Percentiles rank a stretch among this genome's conserved stretches.
Evolutionary conservation across 2,888 invertebrate genomes (phyloP).

Genomic region (Noctua janthe): DNA sequence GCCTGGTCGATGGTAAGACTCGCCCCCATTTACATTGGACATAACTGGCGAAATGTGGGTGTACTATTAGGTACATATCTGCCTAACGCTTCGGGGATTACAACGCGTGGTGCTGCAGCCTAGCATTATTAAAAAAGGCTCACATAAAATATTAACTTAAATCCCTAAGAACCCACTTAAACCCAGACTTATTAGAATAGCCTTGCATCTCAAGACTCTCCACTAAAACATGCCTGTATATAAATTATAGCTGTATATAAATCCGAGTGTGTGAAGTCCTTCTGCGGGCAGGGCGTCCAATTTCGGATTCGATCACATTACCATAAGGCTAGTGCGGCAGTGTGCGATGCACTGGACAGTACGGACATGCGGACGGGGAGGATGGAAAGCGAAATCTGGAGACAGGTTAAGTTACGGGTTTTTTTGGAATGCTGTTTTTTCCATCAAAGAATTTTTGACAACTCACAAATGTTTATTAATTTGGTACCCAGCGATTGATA

Average conservation of each 20-base stretch:
- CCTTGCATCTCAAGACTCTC: constrained; percentile 38
- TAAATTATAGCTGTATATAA: constrained; percentile 70
- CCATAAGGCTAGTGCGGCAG: constrained; percentile 85
- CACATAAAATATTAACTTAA: background rate
- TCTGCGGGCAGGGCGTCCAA: constrained; percentile 83
- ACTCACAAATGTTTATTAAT: background rate
- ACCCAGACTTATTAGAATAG: constrained; percentile 52
- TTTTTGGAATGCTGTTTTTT: background rate
- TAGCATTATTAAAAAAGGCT: background rate
- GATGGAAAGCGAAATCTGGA: background rate
- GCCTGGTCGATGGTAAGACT: background rate
- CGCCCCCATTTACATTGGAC: background rate
- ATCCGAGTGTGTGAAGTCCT: constrained; percentile 74
- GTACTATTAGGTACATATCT: background rate
- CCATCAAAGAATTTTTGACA: background rate
- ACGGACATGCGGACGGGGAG: constrained; percentile 44
- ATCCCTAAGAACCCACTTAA: constrained; percentile 6
- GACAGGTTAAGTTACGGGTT: background rate
- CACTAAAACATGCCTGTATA: constrained; percentile 45
- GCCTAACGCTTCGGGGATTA: background rate
- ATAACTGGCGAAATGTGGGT: background rate
- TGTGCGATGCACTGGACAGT: constrained; percentile 72
- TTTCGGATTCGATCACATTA: constrained; percentile 88
- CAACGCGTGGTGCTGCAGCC: background rate
- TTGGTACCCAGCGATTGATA: background rate